A percentile compares a stretch with the other conserved stretches of the same genome.
These are phyloP conservation scores for Zygaena filipendulae DNA, from an alignment of 2,888 invertebrate species.

Conservation along the genomic window DNA sequence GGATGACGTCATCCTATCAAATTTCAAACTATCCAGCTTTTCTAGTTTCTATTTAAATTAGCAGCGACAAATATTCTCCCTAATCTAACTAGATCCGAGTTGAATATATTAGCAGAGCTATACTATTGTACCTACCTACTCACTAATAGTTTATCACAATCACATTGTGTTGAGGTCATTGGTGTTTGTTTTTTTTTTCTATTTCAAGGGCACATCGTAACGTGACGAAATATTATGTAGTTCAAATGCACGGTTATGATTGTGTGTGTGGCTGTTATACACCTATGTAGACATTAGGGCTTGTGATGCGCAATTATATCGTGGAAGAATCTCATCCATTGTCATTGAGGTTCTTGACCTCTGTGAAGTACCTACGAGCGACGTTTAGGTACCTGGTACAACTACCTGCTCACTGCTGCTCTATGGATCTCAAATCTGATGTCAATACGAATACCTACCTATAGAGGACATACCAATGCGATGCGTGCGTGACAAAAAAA, in stretches of 20 bases:
- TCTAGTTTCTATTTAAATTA: slow-evolving; percentile 56
- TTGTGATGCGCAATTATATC: slow-evolving; percentile 30
- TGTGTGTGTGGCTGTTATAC: too few relatives aligned
- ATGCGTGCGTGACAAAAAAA: too few relatives aligned
- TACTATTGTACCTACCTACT: too few relatives aligned
- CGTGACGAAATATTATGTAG: too few relatives aligned
- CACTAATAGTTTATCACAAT: slow-evolving; percentile 39
- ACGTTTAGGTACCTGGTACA: too few relatives aligned
- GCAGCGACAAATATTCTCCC: slow-evolving; percentile 54
- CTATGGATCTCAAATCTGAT: too few relatives aligned
- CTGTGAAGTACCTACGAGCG: too few relatives aligned
- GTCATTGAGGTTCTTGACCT: slow-evolving; percentile 47
- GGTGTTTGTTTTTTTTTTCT: slow-evolving; percentile 57
- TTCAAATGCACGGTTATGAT: too few relatives aligned
- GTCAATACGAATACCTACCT: too few relatives aligned
- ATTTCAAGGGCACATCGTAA: slow-evolving; percentile 60
- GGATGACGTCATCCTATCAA: slow-evolving; percentile 52
- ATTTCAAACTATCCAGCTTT: slow-evolving; percentile 43
- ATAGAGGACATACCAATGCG: too few relatives aligned
- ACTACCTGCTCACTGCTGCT: too few relatives aligned
- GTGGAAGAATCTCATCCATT: slow-evolving; percentile 36
- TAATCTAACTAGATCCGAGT: slow-evolving; percentile 63
- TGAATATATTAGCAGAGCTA: too few relatives aligned
- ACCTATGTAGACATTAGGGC: slow-evolving; percentile 9
- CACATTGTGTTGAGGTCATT: slow-evolving; percentile 58